Evolutionary conservation across 1,140 invertebrate species (phyloP).

Genomic region (Dinothrombium tinctorium): DNA sequence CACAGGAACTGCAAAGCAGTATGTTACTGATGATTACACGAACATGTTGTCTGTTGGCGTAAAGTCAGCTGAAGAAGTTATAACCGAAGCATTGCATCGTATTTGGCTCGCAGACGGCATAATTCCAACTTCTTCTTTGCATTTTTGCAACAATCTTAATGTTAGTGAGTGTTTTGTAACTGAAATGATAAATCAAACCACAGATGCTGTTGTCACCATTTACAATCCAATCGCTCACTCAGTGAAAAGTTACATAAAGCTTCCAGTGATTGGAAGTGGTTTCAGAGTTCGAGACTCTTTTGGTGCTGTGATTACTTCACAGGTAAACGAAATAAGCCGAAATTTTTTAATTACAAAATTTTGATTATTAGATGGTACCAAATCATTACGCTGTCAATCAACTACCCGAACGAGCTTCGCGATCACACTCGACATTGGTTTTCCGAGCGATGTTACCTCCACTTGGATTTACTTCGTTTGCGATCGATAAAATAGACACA

Average conservation of each 20-base stretch:
- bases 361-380: constrained; percentile 16
- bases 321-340: background rate
- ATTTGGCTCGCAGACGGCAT: background rate
- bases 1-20: constrained; percentile 42
- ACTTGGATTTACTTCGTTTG: constrained; percentile 24
- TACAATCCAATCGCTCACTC: constrained; percentile 54
- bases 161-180: constrained; percentile 29
- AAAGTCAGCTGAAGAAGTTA: background rate
- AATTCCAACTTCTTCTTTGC: background rate
- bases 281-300: constrained; percentile 37
- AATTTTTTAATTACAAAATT: background rate
- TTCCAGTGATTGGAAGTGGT: constrained; percentile 36
- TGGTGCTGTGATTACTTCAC: constrained; percentile 18
- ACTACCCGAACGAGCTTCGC: background rate
- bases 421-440: constrained; percentile 15
- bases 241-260: constrained; percentile 32
- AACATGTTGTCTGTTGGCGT: constrained; percentile 1
- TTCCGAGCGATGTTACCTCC: constrained; percentile 23
- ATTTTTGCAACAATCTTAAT: constrained; percentile 35
- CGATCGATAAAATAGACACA: constrained; percentile 13
- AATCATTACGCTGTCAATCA: constrained; percentile 10
- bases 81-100: background rate
- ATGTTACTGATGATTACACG: constrained; percentile 14
- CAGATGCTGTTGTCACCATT: constrained; percentile 38
- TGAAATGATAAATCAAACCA: constrained; percentile 27